Percentiles rank a stretch among this genome's conserved stretches.
phyloP scores from a whole-genome alignment of 2,113 vertebrate genomes.

The Equus quagga region DNA sequence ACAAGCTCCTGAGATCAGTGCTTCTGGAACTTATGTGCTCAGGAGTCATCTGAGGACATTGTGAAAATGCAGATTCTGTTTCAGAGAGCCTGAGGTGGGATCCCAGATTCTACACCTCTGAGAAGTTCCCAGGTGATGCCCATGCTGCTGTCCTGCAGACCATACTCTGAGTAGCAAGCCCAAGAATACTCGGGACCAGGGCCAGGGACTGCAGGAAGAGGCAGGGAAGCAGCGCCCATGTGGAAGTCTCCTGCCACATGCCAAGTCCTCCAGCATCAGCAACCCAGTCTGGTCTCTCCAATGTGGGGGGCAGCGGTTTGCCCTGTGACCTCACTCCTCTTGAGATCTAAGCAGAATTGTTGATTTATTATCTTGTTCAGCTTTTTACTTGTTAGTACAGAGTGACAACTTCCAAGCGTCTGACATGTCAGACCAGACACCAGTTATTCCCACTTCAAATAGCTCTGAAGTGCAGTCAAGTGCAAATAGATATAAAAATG shows the following conservation, averaged over 20 bases:
- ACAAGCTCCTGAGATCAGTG: background rate
- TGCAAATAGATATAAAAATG: background rate
- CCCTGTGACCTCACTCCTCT: background rate
- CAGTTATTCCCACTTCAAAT: background rate
- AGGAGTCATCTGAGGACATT: background rate
- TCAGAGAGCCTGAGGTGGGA: background rate
- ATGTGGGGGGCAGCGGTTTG: background rate
- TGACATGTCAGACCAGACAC: background rate
- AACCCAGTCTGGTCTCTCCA: background rate
- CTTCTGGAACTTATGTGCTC: background rate
- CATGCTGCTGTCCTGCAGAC: background rate
- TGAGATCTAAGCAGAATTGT: background rate
- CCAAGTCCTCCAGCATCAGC: background rate
- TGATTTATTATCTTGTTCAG: background rate
- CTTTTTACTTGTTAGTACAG: background rate
- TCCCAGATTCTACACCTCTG: background rate
- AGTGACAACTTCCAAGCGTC: background rate
- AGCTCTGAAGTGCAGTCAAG: background rate
- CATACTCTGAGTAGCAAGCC: background rate
- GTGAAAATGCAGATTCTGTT: background rate
- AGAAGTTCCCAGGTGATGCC: background rate
- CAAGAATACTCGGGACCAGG: background rate
- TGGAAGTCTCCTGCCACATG: background rate
- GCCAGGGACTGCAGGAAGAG: background rate
- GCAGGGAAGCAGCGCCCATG: background rate